Base-by-base conservation (phyloP, 2,888 invertebrate species). In the Germaria angustata region DNA sequence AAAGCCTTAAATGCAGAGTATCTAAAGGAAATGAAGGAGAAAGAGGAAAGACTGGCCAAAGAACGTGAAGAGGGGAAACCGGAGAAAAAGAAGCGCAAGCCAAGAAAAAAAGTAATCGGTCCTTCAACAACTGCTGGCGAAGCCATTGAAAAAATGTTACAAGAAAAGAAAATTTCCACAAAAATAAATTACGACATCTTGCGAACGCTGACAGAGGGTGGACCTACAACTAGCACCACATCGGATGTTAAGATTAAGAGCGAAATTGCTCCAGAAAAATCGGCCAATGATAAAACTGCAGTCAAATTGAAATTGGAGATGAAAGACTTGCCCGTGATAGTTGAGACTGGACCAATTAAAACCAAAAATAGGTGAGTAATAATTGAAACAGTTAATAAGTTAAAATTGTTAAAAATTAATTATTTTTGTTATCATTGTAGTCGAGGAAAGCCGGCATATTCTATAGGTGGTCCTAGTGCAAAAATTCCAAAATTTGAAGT, bases 141-240 rank as follows among this genome's bases (percentile, higher is more conserved):
- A 92, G 99, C 99, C 0, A 97, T 99, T 55, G 97, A 97, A 89
- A 98, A 98, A 92, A 98, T 99, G 94, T 92, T 99, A 20, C 96
- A 96, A 85, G 99, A 99, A 90, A 98, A 98, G 92, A 96, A 96
- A 89, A 95, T 99, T 85, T 99, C 99, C 2, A 95, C 94, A 4
- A 99, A 99, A 93, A 98, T 99, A 72, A 99, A 99, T 92, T 99
- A 99, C 88, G 99, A 99, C 86, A 98, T 99, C 44, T 92, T 99
- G 79, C 96, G 96, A 90, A 96, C 95, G 86, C 92, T 98, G 72
- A 91, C 90, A 5, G 89, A 88, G 32, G 86, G 87, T 57, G 78
- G 51, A 4, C 76, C 77, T 20, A 84, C 84, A 11, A 69, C 83
- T 11, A 87, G 85, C 36, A 86, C 80, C 6, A 79, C 68, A 4